These are phyloP conservation scores for Carassius carassius DNA, from an alignment of 2,113 vertebrate genomes.

Conservation along the genomic window DNA sequence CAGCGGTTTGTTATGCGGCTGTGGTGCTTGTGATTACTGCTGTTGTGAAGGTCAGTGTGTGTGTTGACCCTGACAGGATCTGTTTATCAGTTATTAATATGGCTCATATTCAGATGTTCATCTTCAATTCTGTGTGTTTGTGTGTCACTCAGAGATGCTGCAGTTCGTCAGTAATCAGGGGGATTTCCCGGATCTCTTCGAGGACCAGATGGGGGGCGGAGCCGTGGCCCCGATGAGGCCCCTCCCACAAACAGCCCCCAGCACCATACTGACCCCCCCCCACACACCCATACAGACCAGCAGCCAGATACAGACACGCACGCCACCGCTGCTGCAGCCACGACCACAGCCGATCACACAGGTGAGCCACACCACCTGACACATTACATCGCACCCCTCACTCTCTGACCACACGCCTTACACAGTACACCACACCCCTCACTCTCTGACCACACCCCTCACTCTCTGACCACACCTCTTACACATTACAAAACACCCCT, in stretches of 20 bases:
- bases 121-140: neutral
- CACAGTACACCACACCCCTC: too few relatives aligned
- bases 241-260: constrained; percentile 46
- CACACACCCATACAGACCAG: constrained; percentile 68
- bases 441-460: neutral
- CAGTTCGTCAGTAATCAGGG: constrained; percentile 97
- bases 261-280: constrained; percentile 64
- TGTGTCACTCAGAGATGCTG: constrained; percentile 87
- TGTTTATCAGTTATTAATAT: too few relatives aligned
- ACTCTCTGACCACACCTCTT: neutral
- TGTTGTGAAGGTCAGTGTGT: too few relatives aligned
- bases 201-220: constrained; percentile 80
- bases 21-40: neutral
- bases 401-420: neutral
- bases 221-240: constrained; percentile 52
- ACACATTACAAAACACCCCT: too few relatives aligned
- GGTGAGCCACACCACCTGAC: constrained; percentile 44
- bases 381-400: too few relatives aligned
- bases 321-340: constrained; percentile 84
- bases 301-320: constrained; percentile 66
- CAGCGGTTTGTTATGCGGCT: neutral
- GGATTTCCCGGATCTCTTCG: constrained; percentile 93
- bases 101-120: neutral
- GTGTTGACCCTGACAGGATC: too few relatives aligned
- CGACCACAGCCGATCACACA: constrained; percentile 75